These are phyloP conservation scores for Corvus moneduloides DNA, from an alignment of 2,113 vertebrate species.

Conservation along the genomic window DNA sequence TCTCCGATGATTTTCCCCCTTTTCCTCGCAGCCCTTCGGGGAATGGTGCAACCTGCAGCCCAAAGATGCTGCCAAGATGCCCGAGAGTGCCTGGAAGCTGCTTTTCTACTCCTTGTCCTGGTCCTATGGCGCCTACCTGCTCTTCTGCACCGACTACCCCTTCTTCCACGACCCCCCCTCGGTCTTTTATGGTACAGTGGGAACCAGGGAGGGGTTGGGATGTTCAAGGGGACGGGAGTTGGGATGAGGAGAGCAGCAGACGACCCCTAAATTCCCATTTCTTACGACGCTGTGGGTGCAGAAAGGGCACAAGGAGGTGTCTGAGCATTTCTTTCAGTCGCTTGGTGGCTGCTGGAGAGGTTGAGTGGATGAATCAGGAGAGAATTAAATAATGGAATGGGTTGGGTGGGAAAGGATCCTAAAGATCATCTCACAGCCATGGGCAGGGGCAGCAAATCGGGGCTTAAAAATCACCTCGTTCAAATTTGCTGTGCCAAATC, in stretches of 20 bases:
- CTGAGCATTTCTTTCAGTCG: accelerated
- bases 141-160: constrained; percentile 89
- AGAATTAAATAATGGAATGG: accelerated
- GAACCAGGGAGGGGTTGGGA: accelerated
- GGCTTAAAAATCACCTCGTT: background rate
- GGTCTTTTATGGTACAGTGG: constrained; percentile 84
- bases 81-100: constrained; percentile 97
- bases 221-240: accelerated
- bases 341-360: background rate
- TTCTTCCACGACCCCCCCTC: constrained; percentile 93
- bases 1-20: accelerated
- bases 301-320: accelerated
- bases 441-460: background rate
- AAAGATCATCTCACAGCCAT: accelerated
- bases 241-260: background rate
- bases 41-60: constrained; percentile 83
- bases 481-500: background rate
- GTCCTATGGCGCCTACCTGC: constrained; percentile 91
- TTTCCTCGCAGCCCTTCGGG: constrained; percentile 81
- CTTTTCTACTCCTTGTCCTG: constrained; percentile 91
- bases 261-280: accelerated
- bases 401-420: background rate
- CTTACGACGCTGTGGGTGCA: background rate
- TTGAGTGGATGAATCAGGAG: background rate
- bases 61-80: constrained; percentile 92